phyloP scores from a whole-genome alignment of 2,113 vertebrate species.

The Colaptes auratus region DNA sequence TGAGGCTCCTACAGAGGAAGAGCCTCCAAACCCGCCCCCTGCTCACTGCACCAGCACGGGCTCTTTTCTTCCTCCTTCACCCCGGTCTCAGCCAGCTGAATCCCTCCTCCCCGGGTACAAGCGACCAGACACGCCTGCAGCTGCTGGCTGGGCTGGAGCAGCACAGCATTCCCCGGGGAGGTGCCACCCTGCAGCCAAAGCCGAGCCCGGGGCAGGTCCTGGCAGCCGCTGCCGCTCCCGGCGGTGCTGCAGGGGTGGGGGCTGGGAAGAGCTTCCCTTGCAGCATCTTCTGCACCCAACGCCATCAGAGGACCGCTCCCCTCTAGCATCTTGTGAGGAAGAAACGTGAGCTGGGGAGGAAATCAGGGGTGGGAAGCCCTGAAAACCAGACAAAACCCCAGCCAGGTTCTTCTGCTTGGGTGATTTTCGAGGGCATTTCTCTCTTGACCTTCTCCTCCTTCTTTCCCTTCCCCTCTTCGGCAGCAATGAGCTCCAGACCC shows the following conservation, averaged over 20 bases:
- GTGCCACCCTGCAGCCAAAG: not conserved
- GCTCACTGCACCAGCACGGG: not conserved
- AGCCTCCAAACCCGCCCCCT: not conserved
- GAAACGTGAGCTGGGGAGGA: not conserved
- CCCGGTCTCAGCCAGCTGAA: not conserved
- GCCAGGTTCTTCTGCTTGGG: not conserved
- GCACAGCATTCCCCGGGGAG: not conserved
- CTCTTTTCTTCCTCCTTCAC: not conserved
- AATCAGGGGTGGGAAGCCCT: not conserved
- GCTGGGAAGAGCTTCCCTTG: slow-evolving; percentile 55
- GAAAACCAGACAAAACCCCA: not conserved
- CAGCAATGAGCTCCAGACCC: not conserved
- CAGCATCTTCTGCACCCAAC: slow-evolving; percentile 29
- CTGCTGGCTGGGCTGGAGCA: not conserved
- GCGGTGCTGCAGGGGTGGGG: slow-evolving; percentile 52
- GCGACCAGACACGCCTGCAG: not conserved
- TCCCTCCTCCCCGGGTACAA: not conserved
- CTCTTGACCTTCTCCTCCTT: not conserved
- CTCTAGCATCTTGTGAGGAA: not conserved
- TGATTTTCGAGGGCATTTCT: not conserved
- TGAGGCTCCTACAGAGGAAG: not conserved
- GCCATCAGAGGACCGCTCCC: slow-evolving; percentile 69
- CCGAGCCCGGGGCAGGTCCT: not conserved
- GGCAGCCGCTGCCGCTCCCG: not conserved
- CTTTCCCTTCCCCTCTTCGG: not conserved